A percentile compares a stretch with the other conserved stretches of the same genome.
Evolutionary conservation across 2,888 invertebrate genomes (phyloP).

Genomic region (Drosophila monieri): DNA sequence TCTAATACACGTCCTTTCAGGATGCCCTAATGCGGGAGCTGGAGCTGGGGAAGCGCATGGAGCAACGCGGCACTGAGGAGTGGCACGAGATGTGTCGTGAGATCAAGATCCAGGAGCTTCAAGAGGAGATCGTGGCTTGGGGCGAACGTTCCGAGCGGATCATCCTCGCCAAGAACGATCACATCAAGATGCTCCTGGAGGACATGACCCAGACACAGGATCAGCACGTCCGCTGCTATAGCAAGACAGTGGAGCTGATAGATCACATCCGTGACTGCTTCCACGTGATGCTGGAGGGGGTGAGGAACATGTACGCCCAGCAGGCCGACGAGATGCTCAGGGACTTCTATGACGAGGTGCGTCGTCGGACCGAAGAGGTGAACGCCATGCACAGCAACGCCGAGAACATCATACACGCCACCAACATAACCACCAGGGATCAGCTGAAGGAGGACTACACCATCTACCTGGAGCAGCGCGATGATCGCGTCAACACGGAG

Average conservation of each 20-base stretch:
- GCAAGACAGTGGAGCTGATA: conserved; percentile 69
- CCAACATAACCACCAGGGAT: conserved; percentile 65
- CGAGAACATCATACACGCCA: conserved; percentile 77
- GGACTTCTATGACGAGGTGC: conserved; percentile 71
- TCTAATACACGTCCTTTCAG: conserved; percentile 42
- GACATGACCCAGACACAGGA: conserved; percentile 74
- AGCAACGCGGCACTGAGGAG: conserved; percentile 57
- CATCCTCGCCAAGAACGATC: conserved; percentile 74
- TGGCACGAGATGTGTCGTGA: conserved; percentile 77
- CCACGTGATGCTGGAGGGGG: conserved; percentile 55
- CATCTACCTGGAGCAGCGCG: conserved; percentile 68
- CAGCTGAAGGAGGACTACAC: conserved; percentile 67
- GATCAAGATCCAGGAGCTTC: conserved; percentile 75
- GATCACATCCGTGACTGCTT: conserved; percentile 78
- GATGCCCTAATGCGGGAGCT: conserved; percentile 74
- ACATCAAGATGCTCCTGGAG: conserved; percentile 64
- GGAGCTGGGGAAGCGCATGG: conserved; percentile 72
- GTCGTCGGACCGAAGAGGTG: conserved; percentile 50
- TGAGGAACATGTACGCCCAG: conserved; percentile 68
- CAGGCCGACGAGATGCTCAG: conserved; percentile 70
- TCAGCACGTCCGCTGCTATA: conserved; percentile 65
- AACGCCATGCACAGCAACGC: conserved; percentile 60
- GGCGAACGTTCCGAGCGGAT: conserved; percentile 52
- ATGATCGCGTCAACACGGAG: conserved; percentile 70
- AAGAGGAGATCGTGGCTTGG: conserved; percentile 75